Percentiles rank a stretch among this genome's conserved stretches.
These are phyloP conservation scores for Muscicapa comitata DNA, from an alignment of 2,797 vertebrate genomes.

Conservation along the genomic window DNA sequence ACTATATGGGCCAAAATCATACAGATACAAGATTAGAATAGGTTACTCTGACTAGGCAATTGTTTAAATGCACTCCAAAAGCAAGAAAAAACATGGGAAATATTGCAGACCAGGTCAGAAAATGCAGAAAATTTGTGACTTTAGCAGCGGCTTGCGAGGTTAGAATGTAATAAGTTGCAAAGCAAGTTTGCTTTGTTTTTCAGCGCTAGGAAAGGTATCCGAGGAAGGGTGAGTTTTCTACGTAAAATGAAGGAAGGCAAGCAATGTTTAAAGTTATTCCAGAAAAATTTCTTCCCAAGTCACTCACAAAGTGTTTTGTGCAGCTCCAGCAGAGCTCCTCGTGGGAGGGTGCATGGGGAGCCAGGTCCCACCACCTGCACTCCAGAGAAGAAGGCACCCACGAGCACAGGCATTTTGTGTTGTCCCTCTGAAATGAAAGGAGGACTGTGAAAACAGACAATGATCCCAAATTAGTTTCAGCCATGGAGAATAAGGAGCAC, in stretches of 20 bases:
- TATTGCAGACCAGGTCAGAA: neutral
- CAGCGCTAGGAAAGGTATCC: neutral
- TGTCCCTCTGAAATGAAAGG: neutral
- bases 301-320: neutral
- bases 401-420: neutral
- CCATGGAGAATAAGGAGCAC: neutral
- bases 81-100: neutral
- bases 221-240: neutral
- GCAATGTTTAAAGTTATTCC: neutral
- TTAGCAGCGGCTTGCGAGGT: neutral
- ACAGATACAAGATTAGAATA: neutral
- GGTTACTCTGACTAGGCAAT: neutral
- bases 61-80: neutral
- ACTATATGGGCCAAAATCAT: neutral
- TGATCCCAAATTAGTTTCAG: neutral
- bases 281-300: neutral
- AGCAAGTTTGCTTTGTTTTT: neutral
- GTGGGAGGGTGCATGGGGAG: neutral
- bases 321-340: neutral
- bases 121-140: neutral
- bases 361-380: neutral
- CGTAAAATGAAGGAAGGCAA: neutral
- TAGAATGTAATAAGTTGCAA: neutral
- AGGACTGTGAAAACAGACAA: neutral
- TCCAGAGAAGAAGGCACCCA: rapidly evolving